phyloP scores from a whole-genome alignment of 2,888 invertebrate species.

The Xestia c-nigrum region DNA sequence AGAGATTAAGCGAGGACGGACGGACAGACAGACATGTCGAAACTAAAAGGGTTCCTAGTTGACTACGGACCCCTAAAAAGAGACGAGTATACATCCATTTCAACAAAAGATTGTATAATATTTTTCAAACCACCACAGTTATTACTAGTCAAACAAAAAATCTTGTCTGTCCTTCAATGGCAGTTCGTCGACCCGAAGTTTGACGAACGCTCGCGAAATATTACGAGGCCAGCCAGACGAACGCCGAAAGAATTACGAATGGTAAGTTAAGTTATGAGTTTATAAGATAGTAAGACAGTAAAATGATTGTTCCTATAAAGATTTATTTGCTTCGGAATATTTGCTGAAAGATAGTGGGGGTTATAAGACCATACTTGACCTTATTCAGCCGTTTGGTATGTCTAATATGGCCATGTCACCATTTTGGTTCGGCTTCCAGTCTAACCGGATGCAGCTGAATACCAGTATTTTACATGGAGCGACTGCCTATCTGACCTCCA shows the following conservation, averaged over 20 bases:
- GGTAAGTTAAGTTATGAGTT: neutral
- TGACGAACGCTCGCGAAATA: conserved; percentile 46
- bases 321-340: conserved; percentile 6
- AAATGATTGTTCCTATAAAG: conserved; percentile 10
- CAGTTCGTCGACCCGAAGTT: conserved; percentile 61
- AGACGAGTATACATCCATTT: neutral
- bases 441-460: too few relatives aligned
- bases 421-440: too few relatives aligned
- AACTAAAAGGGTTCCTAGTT: too few relatives aligned
- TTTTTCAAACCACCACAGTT: conserved; percentile 15
- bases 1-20: too few relatives aligned
- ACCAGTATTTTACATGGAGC: too few relatives aligned
- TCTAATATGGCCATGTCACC: neutral
- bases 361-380: neutral
- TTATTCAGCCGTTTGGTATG: neutral
- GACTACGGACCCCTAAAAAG: too few relatives aligned
- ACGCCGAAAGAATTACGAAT: conserved; percentile 14
- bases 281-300: conserved; percentile 14
- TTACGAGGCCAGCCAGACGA: conserved; percentile 44
- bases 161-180: conserved; percentile 64
- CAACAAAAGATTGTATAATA: conserved; percentile 40
- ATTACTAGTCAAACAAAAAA: conserved; percentile 51
- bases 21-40: too few relatives aligned
- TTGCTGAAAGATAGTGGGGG: conserved; percentile 6
- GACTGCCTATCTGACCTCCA: too few relatives aligned